Evolutionary conservation across 2,797 vertebrate genomes (phyloP).

Genomic region (Linurgus olivaceus): DNA sequence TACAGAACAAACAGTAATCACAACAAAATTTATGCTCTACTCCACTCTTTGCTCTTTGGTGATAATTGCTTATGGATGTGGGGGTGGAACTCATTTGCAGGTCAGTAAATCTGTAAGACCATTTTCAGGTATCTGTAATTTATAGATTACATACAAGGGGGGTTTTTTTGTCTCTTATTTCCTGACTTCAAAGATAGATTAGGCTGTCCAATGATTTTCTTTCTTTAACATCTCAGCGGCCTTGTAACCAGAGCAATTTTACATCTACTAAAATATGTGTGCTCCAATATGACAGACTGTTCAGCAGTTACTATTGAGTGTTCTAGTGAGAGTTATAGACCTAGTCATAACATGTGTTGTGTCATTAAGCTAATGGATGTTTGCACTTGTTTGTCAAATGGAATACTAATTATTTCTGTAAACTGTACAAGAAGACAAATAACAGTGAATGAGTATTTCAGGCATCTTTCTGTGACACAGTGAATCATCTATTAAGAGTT

Average conservation of each 20-base stretch:
- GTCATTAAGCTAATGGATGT: constrained; percentile 42
- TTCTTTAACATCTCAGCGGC: background rate
- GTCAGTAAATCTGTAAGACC: background rate
- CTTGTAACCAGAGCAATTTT: background rate
- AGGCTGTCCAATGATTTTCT: background rate
- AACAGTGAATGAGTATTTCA: constrained; percentile 16
- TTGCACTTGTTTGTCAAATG: constrained; percentile 41
- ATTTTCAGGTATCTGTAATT: background rate
- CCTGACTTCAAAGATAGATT: background rate
- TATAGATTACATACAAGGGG: background rate
- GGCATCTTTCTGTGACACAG: background rate
- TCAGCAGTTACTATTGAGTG: background rate
- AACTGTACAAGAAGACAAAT: background rate
- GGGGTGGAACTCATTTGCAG: background rate
- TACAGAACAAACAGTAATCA: background rate
- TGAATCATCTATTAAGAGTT: constrained; percentile 44
- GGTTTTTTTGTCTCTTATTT: background rate
- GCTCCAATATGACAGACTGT: background rate
- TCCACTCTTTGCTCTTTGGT: background rate
- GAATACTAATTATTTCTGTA: constrained; percentile 29
- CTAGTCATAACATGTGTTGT: constrained; percentile 3
- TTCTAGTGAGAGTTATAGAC: background rate
- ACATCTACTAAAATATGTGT: background rate
- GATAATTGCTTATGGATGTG: background rate
- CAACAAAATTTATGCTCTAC: background rate